phyloP scores from a whole-genome alignment of 2,113 vertebrate genomes.

The Tachysurus vachellii region DNA sequence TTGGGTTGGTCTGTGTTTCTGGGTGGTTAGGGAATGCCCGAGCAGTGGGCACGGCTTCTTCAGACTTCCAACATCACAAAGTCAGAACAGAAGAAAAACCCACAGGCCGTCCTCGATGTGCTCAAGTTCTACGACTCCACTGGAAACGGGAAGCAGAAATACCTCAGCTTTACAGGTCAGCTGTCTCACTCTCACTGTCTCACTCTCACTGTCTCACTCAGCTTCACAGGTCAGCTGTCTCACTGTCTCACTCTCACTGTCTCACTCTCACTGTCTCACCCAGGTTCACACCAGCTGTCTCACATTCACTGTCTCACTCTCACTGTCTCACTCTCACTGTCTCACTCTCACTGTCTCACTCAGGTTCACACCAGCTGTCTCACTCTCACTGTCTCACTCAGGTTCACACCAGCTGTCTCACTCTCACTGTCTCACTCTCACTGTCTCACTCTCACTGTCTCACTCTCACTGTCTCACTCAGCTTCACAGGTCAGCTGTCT shows the following conservation, averaged over 20 bases:
- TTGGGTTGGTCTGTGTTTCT: not conserved
- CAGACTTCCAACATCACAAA: slow-evolving; percentile 98
- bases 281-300: not conserved
- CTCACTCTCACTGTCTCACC: not conserved
- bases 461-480: not conserved
- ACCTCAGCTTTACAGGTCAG: slow-evolving; percentile 82
- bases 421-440: not conserved
- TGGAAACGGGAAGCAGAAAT: slow-evolving; percentile 91
- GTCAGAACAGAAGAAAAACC: slow-evolving; percentile 96
- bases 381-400: not conserved
- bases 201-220: not conserved
- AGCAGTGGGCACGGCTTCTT: slow-evolving; percentile 95
- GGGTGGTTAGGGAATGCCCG: slow-evolving; percentile 89
- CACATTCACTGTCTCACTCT: not conserved
- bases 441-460: not conserved
- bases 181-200: not conserved
- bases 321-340: not conserved
- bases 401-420: not conserved
- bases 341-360: not conserved
- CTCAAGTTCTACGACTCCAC: slow-evolving; percentile 96
- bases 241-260: not conserved
- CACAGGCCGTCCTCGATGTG: slow-evolving; percentile 94
- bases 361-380: not conserved
- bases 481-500: not conserved
- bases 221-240: not conserved